Evolutionary conservation across 2,113 vertebrate species (phyloP).

Genomic region (Phainopepla nitens): DNA sequence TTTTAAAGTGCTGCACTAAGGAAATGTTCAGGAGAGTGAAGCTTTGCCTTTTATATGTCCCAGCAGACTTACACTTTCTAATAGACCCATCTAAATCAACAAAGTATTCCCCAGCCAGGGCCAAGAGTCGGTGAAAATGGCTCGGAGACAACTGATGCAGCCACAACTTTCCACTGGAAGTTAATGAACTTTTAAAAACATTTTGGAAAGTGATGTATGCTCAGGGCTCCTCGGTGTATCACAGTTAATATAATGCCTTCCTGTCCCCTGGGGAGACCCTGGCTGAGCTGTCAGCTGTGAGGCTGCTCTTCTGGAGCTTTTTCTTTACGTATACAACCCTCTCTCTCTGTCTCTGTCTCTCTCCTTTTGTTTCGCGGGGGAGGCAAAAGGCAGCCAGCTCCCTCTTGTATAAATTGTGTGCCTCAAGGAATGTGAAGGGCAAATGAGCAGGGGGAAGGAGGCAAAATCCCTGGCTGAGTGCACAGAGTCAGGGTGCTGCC

Average conservation of each 20-base stretch:
- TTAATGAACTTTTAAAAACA: constrained; percentile 68
- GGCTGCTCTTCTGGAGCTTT: constrained; percentile 13
- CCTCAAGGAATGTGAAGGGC: background rate
- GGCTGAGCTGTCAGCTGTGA: constrained; percentile 35
- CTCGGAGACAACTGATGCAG: constrained; percentile 22
- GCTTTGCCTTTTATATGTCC: constrained; percentile 55
- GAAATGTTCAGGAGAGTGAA: constrained; percentile 49
- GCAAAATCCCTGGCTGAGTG: background rate
- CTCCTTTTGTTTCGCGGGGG: background rate
- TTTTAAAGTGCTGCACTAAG: constrained; percentile 54
- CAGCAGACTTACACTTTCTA: constrained; percentile 50
- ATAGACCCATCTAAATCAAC: constrained; percentile 64
- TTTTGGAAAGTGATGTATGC: constrained; percentile 43
- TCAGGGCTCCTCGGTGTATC: background rate
- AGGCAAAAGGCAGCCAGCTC: background rate
- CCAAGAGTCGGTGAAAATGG: constrained; percentile 29
- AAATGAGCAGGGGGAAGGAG: background rate
- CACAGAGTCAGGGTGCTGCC: background rate
- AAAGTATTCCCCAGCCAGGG: constrained; percentile 48
- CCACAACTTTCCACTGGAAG: constrained; percentile 56
- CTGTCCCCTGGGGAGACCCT: background rate
- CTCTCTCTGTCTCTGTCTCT: background rate
- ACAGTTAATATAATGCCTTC: background rate
- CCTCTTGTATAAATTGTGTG: background rate
- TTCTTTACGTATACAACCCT: background rate